Conservation (phyloP, 35 echinoderm and acorn worm species). For the Heliocidaris erythrogramma region DNA sequence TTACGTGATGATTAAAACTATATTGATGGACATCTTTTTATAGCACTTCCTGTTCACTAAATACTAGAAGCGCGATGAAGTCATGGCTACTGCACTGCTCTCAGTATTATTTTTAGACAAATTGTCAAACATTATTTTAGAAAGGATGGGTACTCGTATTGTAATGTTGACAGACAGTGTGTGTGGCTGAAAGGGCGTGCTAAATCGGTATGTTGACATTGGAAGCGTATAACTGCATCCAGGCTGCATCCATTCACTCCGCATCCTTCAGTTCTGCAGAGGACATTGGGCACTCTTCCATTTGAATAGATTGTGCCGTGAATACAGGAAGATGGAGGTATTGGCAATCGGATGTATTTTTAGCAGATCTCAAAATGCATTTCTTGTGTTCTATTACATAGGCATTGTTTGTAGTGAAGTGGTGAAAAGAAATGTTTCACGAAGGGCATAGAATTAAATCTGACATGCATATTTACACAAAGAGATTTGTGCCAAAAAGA, state of each 20-base stretch:
- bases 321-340: background rate
- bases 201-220: conserved; percentile 12
- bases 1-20: background rate
- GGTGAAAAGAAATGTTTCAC: background rate
- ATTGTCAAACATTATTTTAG: conserved; percentile 19
- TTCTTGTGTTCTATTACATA: background rate
- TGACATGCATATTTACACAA: background rate
- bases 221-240: background rate
- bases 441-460: background rate
- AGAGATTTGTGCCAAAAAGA: background rate
- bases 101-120: background rate
- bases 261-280: background rate
- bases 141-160: background rate
- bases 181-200: background rate
- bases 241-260: background rate
- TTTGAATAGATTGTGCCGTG: background rate
- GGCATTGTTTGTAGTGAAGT: background rate
- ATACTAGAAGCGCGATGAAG: background rate
- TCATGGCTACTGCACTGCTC: background rate
- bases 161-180: conserved; percentile 16
- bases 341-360: background rate
- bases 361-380: background rate
- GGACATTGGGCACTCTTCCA: background rate
- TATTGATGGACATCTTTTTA: conserved; percentile 3
- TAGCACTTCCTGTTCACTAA: background rate